phyloP scores from a whole-genome alignment of 2,888 invertebrate species.

The Macrosiphum euphorbiae region DNA sequence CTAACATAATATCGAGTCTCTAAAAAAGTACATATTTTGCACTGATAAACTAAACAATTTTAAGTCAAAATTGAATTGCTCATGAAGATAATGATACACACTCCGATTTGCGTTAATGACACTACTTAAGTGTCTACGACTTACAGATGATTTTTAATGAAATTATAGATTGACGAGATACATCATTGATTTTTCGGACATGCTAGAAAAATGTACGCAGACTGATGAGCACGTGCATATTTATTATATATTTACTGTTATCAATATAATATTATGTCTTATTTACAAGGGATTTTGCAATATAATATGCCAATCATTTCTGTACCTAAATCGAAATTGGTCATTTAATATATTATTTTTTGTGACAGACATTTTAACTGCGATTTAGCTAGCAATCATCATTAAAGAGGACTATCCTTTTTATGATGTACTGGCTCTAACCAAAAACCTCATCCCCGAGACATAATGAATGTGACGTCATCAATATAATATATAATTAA shows the following conservation, averaged over 20 bases:
- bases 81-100: not conserved
- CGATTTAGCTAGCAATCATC: not conserved
- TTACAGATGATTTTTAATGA: not conserved
- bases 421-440: not conserved
- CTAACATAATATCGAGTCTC: not conserved
- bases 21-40: not conserved
- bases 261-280: no score
- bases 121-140: no score
- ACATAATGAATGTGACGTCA: not conserved
- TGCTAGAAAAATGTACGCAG: not conserved
- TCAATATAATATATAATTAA: not conserved
- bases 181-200: not conserved
- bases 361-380: not conserved
- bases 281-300: not conserved
- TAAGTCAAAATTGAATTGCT: not conserved
- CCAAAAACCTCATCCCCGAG: not conserved
- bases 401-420: not conserved
- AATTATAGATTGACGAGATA: not conserved
- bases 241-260: no score
- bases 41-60: not conserved
- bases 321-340: not conserved
- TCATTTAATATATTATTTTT: not conserved
- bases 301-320: not conserved
- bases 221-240: no score
- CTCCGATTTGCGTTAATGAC: no score